Evolutionary conservation across 2,113 vertebrate species (phyloP).

Genomic region (Alexandromys fortis): DNA sequence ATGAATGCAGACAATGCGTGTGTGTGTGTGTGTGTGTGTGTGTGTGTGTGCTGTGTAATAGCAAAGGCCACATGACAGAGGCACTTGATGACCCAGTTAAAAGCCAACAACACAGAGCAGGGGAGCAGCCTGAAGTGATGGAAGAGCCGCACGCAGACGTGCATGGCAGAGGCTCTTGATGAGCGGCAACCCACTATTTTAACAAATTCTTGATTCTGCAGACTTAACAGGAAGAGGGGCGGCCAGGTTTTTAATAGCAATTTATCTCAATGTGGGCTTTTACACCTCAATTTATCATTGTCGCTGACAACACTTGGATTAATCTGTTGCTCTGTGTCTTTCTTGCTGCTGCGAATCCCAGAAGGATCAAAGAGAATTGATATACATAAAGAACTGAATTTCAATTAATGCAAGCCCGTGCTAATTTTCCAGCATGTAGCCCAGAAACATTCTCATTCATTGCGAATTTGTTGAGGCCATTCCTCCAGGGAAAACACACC

Average conservation of each 20-base stretch:
- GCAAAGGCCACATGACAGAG: neutral
- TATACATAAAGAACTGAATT: slow-evolving; percentile 78
- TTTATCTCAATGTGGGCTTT: slow-evolving; percentile 77
- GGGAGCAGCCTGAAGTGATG: neutral
- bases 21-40: neutral
- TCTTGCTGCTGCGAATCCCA: slow-evolving; percentile 73
- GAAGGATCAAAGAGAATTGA: slow-evolving; percentile 75
- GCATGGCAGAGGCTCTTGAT: neutral
- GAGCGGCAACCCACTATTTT: neutral
- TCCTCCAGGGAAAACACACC: slow-evolving; percentile 68
- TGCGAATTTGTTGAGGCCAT: slow-evolving; percentile 58
- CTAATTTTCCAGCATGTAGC: slow-evolving; percentile 79
- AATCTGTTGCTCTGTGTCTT: slow-evolving; percentile 80
- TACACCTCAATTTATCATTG: slow-evolving; percentile 82
- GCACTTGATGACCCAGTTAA: no score
- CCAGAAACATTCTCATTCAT: slow-evolving; percentile 76
- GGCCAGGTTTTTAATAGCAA: slow-evolving; percentile 68
- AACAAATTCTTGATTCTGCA: slow-evolving; percentile 25
- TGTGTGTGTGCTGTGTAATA: neutral
- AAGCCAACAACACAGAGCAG: neutral
- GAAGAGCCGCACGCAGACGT: neutral
- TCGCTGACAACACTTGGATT: slow-evolving; percentile 76
- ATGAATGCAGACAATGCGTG: neutral
- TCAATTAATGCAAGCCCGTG: slow-evolving; percentile 73
- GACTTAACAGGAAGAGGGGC: slow-evolving; percentile 50